A percentile compares a stretch with the other conserved stretches of the same genome.
phyloP scores from a whole-genome alignment of 2,797 vertebrate species.

The Propithecus deckenii region DNA sequence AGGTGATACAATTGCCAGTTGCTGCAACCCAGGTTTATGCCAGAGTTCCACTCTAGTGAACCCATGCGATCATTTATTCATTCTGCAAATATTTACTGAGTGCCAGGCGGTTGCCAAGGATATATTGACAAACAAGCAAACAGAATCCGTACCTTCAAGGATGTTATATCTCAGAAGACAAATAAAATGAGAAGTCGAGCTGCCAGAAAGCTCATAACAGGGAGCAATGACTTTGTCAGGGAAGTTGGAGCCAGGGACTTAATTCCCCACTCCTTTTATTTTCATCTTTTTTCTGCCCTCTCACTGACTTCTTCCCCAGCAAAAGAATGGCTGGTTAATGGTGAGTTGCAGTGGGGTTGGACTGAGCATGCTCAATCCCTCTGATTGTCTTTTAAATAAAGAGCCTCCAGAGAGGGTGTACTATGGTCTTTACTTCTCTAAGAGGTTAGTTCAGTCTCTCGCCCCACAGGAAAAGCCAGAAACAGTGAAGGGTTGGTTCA shows the following conservation, averaged over 20 bases:
- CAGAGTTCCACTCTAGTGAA: not conserved
- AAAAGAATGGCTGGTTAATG: not conserved
- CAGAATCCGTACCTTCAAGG: slow-evolving; percentile 1
- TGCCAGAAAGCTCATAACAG: not conserved
- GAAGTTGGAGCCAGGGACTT: not conserved
- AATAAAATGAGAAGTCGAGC: not conserved
- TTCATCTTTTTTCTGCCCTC: not conserved
- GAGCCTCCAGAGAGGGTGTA: not conserved
- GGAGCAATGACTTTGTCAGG: not conserved
- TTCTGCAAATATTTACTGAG: slow-evolving; percentile 33
- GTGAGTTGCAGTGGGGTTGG: not conserved
- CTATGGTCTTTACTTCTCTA: not conserved
- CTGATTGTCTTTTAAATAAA: not conserved
- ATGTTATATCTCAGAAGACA: not conserved
- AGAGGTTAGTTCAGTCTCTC: not conserved
- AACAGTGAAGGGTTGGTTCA: not conserved
- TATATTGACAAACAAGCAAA: not conserved
- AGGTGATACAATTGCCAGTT: not conserved
- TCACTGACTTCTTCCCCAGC: not conserved
- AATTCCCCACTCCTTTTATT: not conserved
- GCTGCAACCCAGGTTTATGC: not conserved
- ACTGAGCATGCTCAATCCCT: not conserved
- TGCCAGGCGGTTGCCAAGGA: not conserved
- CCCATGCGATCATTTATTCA: not conserved
- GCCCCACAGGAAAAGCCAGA: not conserved